These are phyloP conservation scores for Carabus problematicus DNA, from an alignment of 2,888 invertebrate genomes.

Conservation along the genomic window DNA sequence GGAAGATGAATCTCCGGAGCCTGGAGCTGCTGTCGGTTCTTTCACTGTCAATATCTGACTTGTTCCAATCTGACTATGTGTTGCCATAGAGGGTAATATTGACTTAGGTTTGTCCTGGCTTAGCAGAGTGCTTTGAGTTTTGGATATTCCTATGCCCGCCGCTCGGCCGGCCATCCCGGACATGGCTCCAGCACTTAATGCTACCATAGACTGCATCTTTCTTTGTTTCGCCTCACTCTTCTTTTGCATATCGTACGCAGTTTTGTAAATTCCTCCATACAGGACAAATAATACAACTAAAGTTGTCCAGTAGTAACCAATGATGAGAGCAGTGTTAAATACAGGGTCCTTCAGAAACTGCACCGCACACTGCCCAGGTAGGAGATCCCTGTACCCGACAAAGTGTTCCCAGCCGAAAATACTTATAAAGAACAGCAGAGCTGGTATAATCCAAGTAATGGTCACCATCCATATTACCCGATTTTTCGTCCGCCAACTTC, in stretches of 20 bases:
- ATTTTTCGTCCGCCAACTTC: slow-evolving; percentile 95
- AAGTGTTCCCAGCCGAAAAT: slow-evolving; percentile 99
- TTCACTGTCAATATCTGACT: slow-evolving; percentile 52
- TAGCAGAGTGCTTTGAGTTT: slow-evolving; percentile 72
- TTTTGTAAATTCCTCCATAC: slow-evolving; percentile 97
- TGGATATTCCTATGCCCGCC: slow-evolving; percentile 84
- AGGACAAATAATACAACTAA: slow-evolving; percentile 92
- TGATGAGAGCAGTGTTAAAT: slow-evolving; percentile 96
- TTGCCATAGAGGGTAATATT: slow-evolving; percentile 51
- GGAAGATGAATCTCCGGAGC: slow-evolving; percentile 66
- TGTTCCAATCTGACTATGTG: slow-evolving; percentile 49
- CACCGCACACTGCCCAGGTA: slow-evolving; percentile 90
- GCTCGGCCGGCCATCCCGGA: slow-evolving; percentile 88
- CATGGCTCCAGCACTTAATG: slow-evolving; percentile 88
- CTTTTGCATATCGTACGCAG: slow-evolving; percentile 96
- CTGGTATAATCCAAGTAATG: slow-evolving; percentile 96
- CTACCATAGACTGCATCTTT: slow-evolving; percentile 95
- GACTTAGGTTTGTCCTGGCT: slow-evolving; percentile 75
- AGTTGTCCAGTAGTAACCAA: slow-evolving; percentile 98
- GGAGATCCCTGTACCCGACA: slow-evolving; percentile 87
- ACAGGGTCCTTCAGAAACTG: slow-evolving; percentile 97
- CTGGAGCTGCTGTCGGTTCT: slow-evolving; percentile 51
- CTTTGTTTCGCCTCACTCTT: slow-evolving; percentile 96
- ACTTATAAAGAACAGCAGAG: slow-evolving; percentile 94
- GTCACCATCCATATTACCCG: slow-evolving; percentile 95